Evolutionary conservation across 2,888 invertebrate genomes (phyloP).

Genomic region (Lottia scabra): DNA sequence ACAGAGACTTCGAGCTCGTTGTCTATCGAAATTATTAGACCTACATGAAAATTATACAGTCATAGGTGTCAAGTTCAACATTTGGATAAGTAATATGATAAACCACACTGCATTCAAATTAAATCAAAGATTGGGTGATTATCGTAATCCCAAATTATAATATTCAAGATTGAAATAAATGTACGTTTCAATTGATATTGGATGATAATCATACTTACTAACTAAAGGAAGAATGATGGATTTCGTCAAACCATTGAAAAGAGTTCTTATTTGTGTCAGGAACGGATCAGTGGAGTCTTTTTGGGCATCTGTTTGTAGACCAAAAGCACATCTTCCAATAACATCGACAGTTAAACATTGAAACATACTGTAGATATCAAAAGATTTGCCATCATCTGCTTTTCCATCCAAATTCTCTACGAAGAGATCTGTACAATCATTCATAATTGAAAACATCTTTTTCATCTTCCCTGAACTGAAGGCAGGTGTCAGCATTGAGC

Average conservation of each 20-base stretch:
- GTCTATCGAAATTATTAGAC: no score
- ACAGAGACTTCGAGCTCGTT: no score
- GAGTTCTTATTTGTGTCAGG: constrained; percentile 54
- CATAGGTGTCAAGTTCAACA: no score
- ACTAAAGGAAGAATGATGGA: constrained; percentile 54
- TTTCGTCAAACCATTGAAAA: constrained; percentile 55
- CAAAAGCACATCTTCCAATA: constrained; percentile 72
- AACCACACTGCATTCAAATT: no score
- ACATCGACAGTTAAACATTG: constrained; percentile 72
- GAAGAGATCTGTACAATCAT: constrained; percentile 63
- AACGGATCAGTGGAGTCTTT: constrained; percentile 67
- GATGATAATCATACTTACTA: constrained; percentile 45
- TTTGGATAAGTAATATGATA: no score
- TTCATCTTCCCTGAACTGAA: constrained; percentile 72
- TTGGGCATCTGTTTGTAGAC: constrained; percentile 69
- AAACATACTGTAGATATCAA: constrained; percentile 69
- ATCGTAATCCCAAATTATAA: no score
- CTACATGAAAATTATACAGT: no score
- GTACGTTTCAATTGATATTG: no score
- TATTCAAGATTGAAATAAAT: no score
- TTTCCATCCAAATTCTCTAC: constrained; percentile 60
- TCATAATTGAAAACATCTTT: constrained; percentile 69
- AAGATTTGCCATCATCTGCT: constrained; percentile 44
- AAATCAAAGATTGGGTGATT: no score
- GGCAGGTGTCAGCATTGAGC: constrained; percentile 70